Evolutionary conservation across 2,888 invertebrate genomes (phyloP).

Genomic region (Drosophila parthenogenetica): DNA sequence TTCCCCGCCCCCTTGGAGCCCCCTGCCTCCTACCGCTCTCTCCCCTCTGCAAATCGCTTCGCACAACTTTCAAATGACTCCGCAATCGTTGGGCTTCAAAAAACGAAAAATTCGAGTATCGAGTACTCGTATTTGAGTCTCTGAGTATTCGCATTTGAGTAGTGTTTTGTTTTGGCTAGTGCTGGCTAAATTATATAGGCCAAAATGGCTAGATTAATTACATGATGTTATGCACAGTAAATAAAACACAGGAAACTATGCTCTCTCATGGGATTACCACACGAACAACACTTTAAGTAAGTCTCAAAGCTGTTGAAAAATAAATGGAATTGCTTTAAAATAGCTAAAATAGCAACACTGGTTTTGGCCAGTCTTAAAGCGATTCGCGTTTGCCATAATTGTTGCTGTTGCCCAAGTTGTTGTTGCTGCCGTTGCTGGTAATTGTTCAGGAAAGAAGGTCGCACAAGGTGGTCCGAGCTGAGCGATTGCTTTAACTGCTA

Average conservation of each 20-base stretch:
- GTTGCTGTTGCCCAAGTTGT: constrained; percentile 44
- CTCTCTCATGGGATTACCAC: no score
- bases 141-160: constrained; percentile 31
- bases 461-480: constrained; percentile 81
- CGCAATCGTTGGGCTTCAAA: constrained; percentile 58
- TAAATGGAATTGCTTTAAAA: no score
- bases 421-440: constrained; percentile 63
- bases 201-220: no score
- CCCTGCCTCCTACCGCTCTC: background rate
- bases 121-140: constrained; percentile 45
- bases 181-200: no score
- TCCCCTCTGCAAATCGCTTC: constrained; percentile 54
- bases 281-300: no score
- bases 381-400: constrained; percentile 76
- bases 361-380: constrained; percentile 50
- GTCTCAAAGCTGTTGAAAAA: no score
- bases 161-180: constrained; percentile 31
- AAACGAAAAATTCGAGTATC: constrained; percentile 54
- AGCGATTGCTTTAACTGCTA: constrained; percentile 41
- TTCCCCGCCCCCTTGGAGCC: constrained; percentile 32
- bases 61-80: constrained; percentile 73
- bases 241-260: no score
- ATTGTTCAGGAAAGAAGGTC: constrained; percentile 82
- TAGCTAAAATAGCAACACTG: background rate
- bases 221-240: no score